These are phyloP conservation scores for Erebia ligea DNA, from an alignment of 2,888 invertebrate species.

Conservation along the genomic window DNA sequence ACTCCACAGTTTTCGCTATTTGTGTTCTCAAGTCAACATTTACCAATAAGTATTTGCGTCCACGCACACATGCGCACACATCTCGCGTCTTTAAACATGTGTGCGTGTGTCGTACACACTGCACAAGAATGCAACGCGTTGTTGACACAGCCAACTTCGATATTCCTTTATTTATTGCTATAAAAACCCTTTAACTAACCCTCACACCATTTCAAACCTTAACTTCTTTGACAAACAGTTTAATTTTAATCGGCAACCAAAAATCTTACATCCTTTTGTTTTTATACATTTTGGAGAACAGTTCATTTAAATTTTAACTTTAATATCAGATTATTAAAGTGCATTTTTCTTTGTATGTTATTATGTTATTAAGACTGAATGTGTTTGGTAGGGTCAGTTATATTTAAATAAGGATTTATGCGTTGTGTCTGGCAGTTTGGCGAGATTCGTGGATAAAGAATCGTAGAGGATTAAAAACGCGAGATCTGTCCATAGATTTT, in stretches of 20 bases:
- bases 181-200: slow-evolving; percentile 68
- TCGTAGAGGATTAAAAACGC: slow-evolving; percentile 66
- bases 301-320: slow-evolving; percentile 45
- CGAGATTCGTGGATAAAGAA: slow-evolving; percentile 79
- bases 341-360: slow-evolving; percentile 42
- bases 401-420: slow-evolving; percentile 83
- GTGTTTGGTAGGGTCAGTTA: slow-evolving; percentile 54
- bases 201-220: slow-evolving; percentile 45
- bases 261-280: slow-evolving; percentile 51
- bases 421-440: slow-evolving; percentile 80
- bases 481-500: slow-evolving; percentile 63
- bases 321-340: slow-evolving; percentile 46
- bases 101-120: slow-evolving; percentile 67
- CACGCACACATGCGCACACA: slow-evolving; percentile 57
- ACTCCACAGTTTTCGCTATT: slow-evolving; percentile 38
- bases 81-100: slow-evolving; percentile 44
- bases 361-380: slow-evolving; percentile 47
- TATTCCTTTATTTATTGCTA: slow-evolving; percentile 83
- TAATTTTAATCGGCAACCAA: slow-evolving; percentile 35
- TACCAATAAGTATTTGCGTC: slow-evolving; percentile 80
- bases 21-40: slow-evolving; percentile 75
- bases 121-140: slow-evolving; percentile 82
- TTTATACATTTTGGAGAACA: background rate
- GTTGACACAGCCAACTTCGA: slow-evolving; percentile 83
- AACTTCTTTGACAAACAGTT: background rate